phyloP scores from a whole-genome alignment of 2,888 invertebrate species.

The Drosophila borealis region DNA sequence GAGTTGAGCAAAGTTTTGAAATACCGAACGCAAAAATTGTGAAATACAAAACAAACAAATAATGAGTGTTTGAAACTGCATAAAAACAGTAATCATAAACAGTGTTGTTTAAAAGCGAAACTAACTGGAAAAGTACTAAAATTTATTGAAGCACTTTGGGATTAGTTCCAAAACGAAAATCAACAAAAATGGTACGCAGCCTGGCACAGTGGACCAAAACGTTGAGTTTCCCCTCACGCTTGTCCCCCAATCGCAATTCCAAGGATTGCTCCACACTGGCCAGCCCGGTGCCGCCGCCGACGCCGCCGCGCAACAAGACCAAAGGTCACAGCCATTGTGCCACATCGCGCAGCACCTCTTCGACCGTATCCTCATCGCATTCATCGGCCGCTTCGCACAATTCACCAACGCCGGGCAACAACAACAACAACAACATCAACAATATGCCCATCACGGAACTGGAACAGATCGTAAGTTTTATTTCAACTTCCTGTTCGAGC shows the following conservation, averaged over 20 bases:
- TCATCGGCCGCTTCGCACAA: constrained; percentile 75
- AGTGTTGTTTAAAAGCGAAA: constrained; percentile 26
- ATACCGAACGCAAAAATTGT: constrained; percentile 51
- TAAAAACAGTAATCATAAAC: constrained; percentile 33
- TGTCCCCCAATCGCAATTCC: constrained; percentile 92
- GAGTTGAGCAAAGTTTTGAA: constrained; percentile 61
- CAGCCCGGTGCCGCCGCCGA: constrained; percentile 85
- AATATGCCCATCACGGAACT: constrained; percentile 88
- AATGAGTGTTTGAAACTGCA: constrained; percentile 48
- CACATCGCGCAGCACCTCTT: constrained; percentile 86
- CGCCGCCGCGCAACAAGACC: constrained; percentile 87
- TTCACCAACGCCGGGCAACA: constrained; percentile 84
- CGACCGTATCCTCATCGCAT: constrained; percentile 81
- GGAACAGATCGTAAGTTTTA: constrained; percentile 89
- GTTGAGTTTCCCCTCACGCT: constrained; percentile 93
- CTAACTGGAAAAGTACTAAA: constrained; percentile 1
- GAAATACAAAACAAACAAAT: constrained; percentile 39
- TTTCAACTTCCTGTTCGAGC: constrained; percentile 55
- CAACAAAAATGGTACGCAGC: constrained; percentile 91
- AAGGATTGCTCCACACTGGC: constrained; percentile 87
- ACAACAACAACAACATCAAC: constrained; percentile 83
- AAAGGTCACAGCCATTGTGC: constrained; percentile 85
- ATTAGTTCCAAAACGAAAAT: constrained; percentile 57
- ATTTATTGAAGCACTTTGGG: constrained; percentile 65
- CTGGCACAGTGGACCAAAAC: constrained; percentile 96